These are phyloP conservation scores for Sebastes kiyomatsui DNA, from an alignment of 2,797 vertebrate species.

Conservation along the genomic window DNA sequence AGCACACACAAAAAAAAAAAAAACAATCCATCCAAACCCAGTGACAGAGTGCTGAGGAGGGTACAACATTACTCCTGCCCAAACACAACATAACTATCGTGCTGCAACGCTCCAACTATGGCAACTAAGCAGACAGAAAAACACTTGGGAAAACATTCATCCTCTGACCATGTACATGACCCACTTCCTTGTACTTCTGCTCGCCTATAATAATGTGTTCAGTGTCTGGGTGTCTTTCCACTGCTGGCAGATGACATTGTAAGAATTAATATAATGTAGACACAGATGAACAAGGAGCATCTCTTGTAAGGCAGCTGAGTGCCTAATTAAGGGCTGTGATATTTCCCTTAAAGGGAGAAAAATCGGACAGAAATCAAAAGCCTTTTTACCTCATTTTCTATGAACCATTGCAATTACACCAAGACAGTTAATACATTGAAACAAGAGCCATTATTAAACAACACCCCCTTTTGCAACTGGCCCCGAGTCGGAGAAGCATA, in stretches of 20 bases:
- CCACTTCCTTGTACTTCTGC: not conserved
- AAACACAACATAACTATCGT: conserved; percentile 14
- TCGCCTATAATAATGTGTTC: not conserved
- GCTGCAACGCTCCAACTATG: not conserved
- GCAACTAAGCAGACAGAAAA: conserved; percentile 1
- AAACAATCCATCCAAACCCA: conserved; percentile 1
- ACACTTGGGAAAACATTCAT: not conserved
- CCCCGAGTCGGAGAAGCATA: not conserved
- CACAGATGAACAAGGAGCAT: not conserved
- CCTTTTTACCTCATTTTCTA: not conserved
- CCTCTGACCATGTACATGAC: conserved; percentile 1
- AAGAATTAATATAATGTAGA: conserved; percentile 7
- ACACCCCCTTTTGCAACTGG: not conserved
- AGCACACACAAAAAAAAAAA: conserved; percentile 20
- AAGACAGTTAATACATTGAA: not conserved
- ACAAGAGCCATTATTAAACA: not conserved
- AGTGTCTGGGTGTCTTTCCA: not conserved
- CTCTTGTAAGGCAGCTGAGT: not conserved
- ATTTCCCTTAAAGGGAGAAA: not conserved
- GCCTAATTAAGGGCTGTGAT: not conserved
- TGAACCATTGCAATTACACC: not conserved
- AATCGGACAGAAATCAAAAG: conserved; percentile 3
- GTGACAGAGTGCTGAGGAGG: conserved; percentile 9
- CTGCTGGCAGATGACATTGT: conserved; percentile 4
- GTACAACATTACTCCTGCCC: not conserved